A percentile compares a stretch with the other conserved stretches of the same genome.
phyloP scores from a whole-genome alignment of 2,888 invertebrate species.

The Tigriopus californicus region DNA sequence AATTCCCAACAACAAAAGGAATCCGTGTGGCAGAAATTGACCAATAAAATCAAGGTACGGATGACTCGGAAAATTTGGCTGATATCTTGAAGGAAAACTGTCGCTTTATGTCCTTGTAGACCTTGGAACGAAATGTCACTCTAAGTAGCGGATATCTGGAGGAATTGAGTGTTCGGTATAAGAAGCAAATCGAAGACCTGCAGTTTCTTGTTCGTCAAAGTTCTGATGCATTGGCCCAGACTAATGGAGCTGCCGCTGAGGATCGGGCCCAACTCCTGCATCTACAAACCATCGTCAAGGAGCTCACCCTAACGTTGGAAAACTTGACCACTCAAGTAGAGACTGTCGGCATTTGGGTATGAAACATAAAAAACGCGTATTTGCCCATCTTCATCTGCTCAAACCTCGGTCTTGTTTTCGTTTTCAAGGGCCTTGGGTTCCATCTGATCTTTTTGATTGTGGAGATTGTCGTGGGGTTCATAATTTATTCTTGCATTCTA shows the following conservation, averaged over 20 bases:
- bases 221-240: not conserved
- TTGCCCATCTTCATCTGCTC: not conserved
- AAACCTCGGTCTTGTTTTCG: not conserved
- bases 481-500: not conserved
- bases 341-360: not conserved
- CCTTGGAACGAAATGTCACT: slow-evolving; percentile 88
- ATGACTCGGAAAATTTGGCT: not conserved
- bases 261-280: not conserved
- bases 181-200: slow-evolving; percentile 89
- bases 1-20: slow-evolving; percentile 17
- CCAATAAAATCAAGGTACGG: slow-evolving; percentile 77
- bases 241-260: not conserved
- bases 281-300: not conserved
- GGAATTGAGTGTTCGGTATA: slow-evolving; percentile 81
- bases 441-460: not conserved
- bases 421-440: not conserved
- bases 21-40: slow-evolving; percentile 82
- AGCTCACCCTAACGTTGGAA: not conserved
- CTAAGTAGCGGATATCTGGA: slow-evolving; percentile 89
- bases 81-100: not conserved
- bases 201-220: slow-evolving; percentile 30
- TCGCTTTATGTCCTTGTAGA: slow-evolving; percentile 33
- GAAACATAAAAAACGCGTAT: not conserved
- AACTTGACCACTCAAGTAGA: not conserved
- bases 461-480: not conserved